Percentiles rank a stretch among this genome's conserved stretches.
Evolutionary conservation across 2,888 invertebrate species (phyloP).

Genomic region (Synanthedon andrenaeformis): DNA sequence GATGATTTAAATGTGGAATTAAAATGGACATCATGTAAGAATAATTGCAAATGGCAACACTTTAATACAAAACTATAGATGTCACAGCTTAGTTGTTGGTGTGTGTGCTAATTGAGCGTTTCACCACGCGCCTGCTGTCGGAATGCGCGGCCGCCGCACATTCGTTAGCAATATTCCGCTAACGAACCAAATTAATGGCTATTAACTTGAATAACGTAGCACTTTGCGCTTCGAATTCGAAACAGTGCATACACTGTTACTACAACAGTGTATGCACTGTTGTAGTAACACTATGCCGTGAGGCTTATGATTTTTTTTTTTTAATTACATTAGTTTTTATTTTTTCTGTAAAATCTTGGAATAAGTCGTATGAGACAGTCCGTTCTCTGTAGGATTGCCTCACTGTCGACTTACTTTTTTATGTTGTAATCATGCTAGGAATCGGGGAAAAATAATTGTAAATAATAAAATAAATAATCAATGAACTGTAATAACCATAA

Average conservation of each 20-base stretch:
- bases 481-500: no score
- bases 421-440: no score
- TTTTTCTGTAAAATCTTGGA: no score
- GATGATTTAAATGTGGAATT: background rate
- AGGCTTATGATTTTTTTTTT: conserved; percentile 13
- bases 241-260: no score
- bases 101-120: conserved; percentile 59
- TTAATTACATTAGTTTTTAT: no score
- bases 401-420: no score
- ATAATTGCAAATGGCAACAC: background rate
- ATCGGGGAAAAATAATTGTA: no score
- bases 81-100: conserved; percentile 6
- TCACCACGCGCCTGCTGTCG: conserved; percentile 35
- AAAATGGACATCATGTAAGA: background rate
- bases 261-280: no score
- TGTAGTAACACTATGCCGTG: conserved; percentile 9
- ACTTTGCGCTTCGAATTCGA: conserved; percentile 50
- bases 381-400: no score
- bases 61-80: background rate
- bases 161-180: conserved; percentile 69
- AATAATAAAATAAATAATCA: no score
- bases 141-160: conserved; percentile 50
- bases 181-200: conserved; percentile 69
- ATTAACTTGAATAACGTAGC: conserved; percentile 66
- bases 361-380: no score